Percentiles rank a stretch among this genome's conserved stretches.
Evolutionary conservation across 2,797 vertebrate species (phyloP).

Genomic region (Gymnodraco acuticeps): DNA sequence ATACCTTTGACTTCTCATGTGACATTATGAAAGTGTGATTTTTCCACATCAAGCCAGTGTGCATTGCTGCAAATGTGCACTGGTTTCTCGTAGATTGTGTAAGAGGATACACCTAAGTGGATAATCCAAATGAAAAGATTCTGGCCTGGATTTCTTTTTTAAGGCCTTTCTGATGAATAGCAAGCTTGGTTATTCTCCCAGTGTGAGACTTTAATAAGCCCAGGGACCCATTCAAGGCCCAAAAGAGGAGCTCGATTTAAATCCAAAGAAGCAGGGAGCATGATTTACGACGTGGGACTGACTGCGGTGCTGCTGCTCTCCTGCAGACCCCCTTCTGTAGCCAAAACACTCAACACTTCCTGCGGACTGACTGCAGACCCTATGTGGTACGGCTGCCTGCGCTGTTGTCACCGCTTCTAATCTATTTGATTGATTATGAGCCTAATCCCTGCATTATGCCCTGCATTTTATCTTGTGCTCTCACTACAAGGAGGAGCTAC

Average conservation of each 20-base stretch:
- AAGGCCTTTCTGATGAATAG: slow-evolving; percentile 80
- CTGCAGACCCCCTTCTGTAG: slow-evolving; percentile 73
- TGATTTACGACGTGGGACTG: slow-evolving; percentile 82
- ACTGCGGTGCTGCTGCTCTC: slow-evolving; percentile 71
- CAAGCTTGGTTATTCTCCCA: slow-evolving; percentile 73
- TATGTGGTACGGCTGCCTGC: slow-evolving; percentile 66
- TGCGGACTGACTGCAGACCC: slow-evolving; percentile 63
- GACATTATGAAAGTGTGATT: background rate
- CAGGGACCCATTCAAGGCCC: slow-evolving; percentile 78
- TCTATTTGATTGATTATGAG: slow-evolving; percentile 82
- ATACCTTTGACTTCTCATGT: slow-evolving; percentile 2
- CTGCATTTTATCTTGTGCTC: slow-evolving; percentile 43
- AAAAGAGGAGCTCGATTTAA: slow-evolving; percentile 81
- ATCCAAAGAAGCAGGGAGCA: slow-evolving; percentile 74
- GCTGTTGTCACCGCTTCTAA: slow-evolving; percentile 75
- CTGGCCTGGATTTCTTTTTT: slow-evolving; percentile 68
- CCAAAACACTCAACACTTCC: slow-evolving; percentile 82
- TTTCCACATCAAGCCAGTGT: background rate
- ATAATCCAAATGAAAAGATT: slow-evolving; percentile 64
- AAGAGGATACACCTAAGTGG: slow-evolving; percentile 50
- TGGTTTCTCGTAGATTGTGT: slow-evolving; percentile 25
- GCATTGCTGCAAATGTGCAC: slow-evolving; percentile 4
- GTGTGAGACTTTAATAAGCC: slow-evolving; percentile 82
- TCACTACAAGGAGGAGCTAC: slow-evolving; percentile 30
- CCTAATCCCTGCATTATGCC: slow-evolving; percentile 70